These are phyloP conservation scores for Rhopalosiphum padi DNA, from an alignment of 1,140 invertebrate species.

Conservation along the genomic window DNA sequence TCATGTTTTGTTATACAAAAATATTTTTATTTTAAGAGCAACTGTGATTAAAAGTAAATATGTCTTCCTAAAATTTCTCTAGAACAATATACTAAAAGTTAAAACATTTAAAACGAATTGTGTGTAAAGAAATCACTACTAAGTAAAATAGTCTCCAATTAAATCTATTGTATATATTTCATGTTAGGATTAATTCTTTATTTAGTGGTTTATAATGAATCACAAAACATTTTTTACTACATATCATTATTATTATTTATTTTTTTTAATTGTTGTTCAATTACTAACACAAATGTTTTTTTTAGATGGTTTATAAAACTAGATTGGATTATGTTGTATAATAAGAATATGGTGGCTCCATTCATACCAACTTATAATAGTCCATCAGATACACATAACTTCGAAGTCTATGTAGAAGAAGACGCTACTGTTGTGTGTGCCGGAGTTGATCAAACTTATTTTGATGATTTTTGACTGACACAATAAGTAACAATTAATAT, in stretches of 20 bases:
- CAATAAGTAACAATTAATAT: not conserved
- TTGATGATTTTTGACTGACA: constrained; percentile 6
- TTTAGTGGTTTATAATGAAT: too few relatives aligned
- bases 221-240: not conserved
- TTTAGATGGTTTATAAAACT: constrained; percentile 58
- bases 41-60: not conserved
- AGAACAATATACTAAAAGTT: not conserved
- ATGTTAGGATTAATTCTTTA: not conserved
- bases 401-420: constrained; percentile 38
- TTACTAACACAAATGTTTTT: not conserved
- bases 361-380: constrained; percentile 29
- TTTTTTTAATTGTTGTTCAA: not conserved
- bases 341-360: constrained; percentile 15
- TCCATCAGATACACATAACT: constrained; percentile 55
- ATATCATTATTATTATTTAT: not conserved
- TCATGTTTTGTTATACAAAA: not conserved
- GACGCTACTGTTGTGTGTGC: not conserved
- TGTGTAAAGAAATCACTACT: not conserved
- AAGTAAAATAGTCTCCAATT: not conserved
- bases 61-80: not conserved
- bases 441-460: not conserved
- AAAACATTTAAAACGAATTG: not conserved
- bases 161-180: not conserved
- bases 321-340: constrained; percentile 56
- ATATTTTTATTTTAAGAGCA: not conserved